Evolutionary conservation across 2,797 vertebrate genomes (phyloP).

Genomic region (Chromis chromis): DNA sequence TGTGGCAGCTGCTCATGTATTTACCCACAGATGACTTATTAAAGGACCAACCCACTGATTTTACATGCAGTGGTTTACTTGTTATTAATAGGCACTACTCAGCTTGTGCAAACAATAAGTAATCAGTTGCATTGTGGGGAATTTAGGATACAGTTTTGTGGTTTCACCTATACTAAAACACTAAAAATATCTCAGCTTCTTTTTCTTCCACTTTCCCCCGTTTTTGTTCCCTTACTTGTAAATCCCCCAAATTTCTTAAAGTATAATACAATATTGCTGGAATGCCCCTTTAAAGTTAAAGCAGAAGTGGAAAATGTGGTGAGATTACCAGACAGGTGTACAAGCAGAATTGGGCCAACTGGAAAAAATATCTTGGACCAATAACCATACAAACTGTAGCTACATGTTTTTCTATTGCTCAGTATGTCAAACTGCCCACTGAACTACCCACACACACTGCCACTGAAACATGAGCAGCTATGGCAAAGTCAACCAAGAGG

Average conservation of each 20-base stretch:
- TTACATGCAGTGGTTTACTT: constrained; percentile 11
- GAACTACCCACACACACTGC: not conserved
- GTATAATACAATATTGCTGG: not conserved
- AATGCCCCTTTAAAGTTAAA: not conserved
- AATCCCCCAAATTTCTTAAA: not conserved
- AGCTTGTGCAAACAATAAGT: not conserved
- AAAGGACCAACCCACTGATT: not conserved
- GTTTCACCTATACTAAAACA: not conserved
- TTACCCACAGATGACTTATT: not conserved
- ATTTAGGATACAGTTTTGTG: not conserved
- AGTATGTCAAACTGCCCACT: not conserved
- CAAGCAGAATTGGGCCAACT: not conserved
- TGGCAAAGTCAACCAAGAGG: constrained; percentile 11
- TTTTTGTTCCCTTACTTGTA: not conserved
- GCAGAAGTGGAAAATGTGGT: not conserved
- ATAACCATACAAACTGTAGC: not conserved
- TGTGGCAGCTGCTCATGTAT: not conserved
- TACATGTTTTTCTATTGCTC: not conserved
- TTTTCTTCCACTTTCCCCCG: not conserved
- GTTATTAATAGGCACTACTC: not conserved
- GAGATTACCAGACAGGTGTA: not conserved
- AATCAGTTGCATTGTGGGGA: not conserved
- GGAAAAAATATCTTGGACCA: not conserved
- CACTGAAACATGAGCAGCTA: constrained; percentile 36
- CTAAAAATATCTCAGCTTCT: not conserved